A percentile compares a stretch with the other conserved stretches of the same genome.
Evolutionary conservation across 1,140 invertebrate genomes (phyloP).

Genomic region (Triops longicaudatus): DNA sequence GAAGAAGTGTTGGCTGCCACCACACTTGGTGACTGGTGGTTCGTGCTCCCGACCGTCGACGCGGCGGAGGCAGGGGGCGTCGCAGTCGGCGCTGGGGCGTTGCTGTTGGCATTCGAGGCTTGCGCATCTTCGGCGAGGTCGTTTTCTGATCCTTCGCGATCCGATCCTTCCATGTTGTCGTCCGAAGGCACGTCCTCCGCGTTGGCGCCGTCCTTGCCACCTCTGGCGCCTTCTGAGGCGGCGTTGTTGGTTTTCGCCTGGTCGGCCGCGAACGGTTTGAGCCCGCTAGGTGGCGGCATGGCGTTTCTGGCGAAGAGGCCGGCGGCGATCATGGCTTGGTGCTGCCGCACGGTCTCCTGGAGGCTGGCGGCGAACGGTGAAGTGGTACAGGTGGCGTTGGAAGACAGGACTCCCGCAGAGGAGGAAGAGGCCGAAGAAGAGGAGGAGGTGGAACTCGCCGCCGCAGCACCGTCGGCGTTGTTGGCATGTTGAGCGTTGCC

Average conservation of each 20-base stretch:
- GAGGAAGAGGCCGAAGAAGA: not conserved
- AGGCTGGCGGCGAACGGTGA: not conserved
- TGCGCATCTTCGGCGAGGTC: not conserved
- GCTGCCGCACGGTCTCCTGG: slow-evolving; percentile 20
- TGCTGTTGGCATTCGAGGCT: slow-evolving; percentile 19
- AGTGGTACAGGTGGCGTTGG: not conserved
- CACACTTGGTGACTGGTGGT: not conserved
- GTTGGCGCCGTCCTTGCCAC: slow-evolving; percentile 37
- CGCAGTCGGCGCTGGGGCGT: not conserved
- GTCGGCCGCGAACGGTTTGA: not conserved
- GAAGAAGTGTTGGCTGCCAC: slow-evolving; percentile 53
- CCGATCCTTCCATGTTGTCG: slow-evolving; percentile 32
- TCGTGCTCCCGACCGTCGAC: slow-evolving; percentile 41
- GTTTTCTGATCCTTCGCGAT: slow-evolving; percentile 18
- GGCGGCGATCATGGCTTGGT: slow-evolving; percentile 21
- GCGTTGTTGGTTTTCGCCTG: slow-evolving; percentile 17
- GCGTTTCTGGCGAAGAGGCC: slow-evolving; percentile 16
- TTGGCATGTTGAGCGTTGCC: not conserved
- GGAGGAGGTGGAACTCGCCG: not conserved
- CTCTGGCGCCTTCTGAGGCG: slow-evolving; percentile 43
- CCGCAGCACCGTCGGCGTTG: not conserved
- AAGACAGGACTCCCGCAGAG: not conserved
- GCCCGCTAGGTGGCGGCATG: slow-evolving; percentile 16
- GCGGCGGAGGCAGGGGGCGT: slow-evolving; percentile 34
- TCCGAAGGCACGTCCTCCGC: slow-evolving; percentile 37